Evolutionary conservation across 2,797 vertebrate species (phyloP).

Genomic region (Coluber constrictor): DNA sequence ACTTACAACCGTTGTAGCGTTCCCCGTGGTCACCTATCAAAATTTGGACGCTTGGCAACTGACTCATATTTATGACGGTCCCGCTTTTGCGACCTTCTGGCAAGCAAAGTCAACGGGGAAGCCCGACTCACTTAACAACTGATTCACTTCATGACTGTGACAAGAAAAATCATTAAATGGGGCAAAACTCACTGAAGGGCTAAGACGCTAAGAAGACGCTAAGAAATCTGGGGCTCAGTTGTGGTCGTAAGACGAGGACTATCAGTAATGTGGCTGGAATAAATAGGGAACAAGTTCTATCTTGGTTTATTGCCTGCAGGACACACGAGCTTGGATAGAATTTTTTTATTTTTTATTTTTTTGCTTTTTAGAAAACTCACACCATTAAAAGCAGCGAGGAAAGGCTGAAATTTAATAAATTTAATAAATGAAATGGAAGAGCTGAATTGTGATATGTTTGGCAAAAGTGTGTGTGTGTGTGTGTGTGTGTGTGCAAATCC

Average conservation of each 20-base stretch:
- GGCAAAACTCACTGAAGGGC: background rate
- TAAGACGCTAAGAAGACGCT: too few species aligned
- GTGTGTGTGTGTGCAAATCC: background rate
- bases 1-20: too few species aligned
- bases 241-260: background rate
- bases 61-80: too few species aligned
- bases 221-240: background rate
- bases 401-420: background rate
- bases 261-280: background rate
- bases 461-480: background rate
- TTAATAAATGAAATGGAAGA: background rate
- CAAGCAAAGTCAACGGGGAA: too few species aligned
- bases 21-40: too few species aligned
- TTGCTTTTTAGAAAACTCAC: background rate
- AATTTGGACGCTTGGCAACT: too few species aligned
- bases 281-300: background rate
- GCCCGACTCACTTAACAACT: too few species aligned
- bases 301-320: background rate
- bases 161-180: too few species aligned
- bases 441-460: background rate
- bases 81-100: too few species aligned
- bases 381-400: background rate
- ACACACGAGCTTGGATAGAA: background rate
- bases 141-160: too few species aligned
- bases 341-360: too few species aligned